Evolutionary conservation across 2,113 vertebrate genomes (phyloP).

Genomic region (Neogobius melanostomus): DNA sequence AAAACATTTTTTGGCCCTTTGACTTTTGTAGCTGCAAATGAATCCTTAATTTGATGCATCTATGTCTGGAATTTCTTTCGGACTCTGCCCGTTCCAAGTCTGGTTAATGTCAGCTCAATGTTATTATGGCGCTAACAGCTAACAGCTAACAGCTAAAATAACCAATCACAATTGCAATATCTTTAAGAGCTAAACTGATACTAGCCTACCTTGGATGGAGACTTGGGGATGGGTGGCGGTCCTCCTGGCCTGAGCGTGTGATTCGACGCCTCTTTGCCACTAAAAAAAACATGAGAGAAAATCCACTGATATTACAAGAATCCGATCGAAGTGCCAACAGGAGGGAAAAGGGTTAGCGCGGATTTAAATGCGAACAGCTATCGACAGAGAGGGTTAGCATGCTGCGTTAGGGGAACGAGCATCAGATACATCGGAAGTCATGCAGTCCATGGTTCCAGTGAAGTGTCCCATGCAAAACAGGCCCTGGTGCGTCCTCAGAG

Average conservation of each 20-base stretch:
- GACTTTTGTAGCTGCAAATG: too few species aligned
- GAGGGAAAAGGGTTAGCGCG: not conserved
- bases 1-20: too few species aligned
- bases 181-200: not conserved
- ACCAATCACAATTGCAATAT: not conserved
- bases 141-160: too few species aligned
- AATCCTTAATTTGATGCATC: too few species aligned
- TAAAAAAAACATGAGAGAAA: slow-evolving; percentile 23
- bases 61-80: too few species aligned
- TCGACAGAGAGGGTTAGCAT: slow-evolving; percentile 43
- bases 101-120: too few species aligned
- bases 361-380: slow-evolving; percentile 8
- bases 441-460: slow-evolving; percentile 45
- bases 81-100: too few species aligned
- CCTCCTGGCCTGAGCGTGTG: slow-evolving; percentile 84
- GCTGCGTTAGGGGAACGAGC: slow-evolving; percentile 37
- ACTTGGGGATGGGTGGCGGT: slow-evolving; percentile 87
- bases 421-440: slow-evolving; percentile 50
- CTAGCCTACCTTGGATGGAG: slow-evolving; percentile 89
- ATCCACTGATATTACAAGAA: slow-evolving; percentile 8
- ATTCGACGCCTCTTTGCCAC: slow-evolving; percentile 81
- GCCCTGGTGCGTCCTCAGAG: slow-evolving; percentile 31
- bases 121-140: too few species aligned
- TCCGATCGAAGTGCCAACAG: not conserved
- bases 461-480: slow-evolving; percentile 60